Percentiles rank a stretch among this genome's conserved stretches.
phyloP scores from a whole-genome alignment of 2,113 vertebrate species.

The Cryptotis parvus region DNA sequence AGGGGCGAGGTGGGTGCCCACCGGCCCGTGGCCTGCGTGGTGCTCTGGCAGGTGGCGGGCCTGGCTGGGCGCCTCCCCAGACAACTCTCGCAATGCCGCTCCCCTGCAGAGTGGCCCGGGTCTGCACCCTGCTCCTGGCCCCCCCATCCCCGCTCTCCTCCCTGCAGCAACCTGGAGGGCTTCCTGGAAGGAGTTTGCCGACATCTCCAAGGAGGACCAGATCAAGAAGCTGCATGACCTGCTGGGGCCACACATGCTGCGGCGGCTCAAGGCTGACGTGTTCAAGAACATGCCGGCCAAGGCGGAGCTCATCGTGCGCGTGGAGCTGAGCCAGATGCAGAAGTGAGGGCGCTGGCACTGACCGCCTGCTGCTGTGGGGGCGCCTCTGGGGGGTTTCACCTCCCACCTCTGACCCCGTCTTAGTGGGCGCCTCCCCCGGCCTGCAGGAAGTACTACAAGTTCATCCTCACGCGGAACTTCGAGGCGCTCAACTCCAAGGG shows the following conservation, averaged over 20 bases:
- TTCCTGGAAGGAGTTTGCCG: slow-evolving; percentile 99
- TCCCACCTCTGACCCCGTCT: neutral
- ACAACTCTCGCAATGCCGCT: neutral
- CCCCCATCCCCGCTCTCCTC: slow-evolving; percentile 16
- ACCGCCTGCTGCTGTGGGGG: too few relatives aligned
- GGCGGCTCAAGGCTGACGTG: slow-evolving; percentile 96
- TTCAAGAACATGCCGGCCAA: slow-evolving; percentile 99
- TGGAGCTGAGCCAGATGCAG: slow-evolving; percentile 99
- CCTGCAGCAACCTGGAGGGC: slow-evolving; percentile 96
- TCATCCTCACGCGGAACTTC: slow-evolving; percentile 97
- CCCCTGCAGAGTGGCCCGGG: neutral
- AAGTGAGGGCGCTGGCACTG: slow-evolving; percentile 88
- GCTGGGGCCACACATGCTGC: slow-evolving; percentile 97
- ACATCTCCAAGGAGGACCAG: slow-evolving; percentile 99
- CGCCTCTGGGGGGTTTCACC: neutral
- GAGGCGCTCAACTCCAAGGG: slow-evolving; percentile 99
- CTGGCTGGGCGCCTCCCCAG: neutral
- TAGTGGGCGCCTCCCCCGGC: neutral
- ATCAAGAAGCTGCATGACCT: slow-evolving; percentile 99
- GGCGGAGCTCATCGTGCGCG: slow-evolving; percentile 97
- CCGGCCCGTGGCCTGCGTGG: too few relatives aligned
- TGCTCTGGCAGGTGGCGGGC: neutral
- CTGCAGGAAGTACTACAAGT: slow-evolving; percentile 98
- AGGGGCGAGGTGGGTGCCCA: too few relatives aligned
- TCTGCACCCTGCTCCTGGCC: neutral